Base-by-base conservation (phyloP, 1,140 invertebrate species). In the Planococcus citri region DNA sequence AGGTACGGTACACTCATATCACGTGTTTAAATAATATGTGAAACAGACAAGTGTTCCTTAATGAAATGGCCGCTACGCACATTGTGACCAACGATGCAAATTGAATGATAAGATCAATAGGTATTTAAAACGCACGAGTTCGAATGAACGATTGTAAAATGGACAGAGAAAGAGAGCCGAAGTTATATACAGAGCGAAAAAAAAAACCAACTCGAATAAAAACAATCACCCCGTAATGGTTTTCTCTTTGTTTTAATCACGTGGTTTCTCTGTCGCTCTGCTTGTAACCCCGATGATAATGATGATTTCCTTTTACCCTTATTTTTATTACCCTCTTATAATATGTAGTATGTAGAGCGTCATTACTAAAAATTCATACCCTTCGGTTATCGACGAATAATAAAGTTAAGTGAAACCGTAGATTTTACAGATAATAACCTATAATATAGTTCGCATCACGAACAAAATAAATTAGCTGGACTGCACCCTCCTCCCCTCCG, bases 391-490 rank as follows among this genome's bases (percentile, higher is more conserved):
- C 41, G 41, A 20, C 41, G 41, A 9, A 51, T 51, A 51, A 51
- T 51, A 51, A 51, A 51, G 41, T 51, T 51, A 51, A 51, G 41
- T 51, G 41, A 51, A 51, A 51, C 41, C 41, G 41, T 51, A 51
- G 41, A 51, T 51, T 51, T 51, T 51, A 14, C 41, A 3, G 41
- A 51, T 51, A 51, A 51, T 51, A 51, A 51, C 41, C 41, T 20
- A 2, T 6, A 51, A 51, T 51, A 20, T 51, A 51, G 41, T 51
- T 51, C 12, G 41, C 41, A 51, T 51, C 41, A 51, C 41, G 41
- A 51, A 51, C 41, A 51, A 51, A 51, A 51, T 51, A 51, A 51
- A 51, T 51, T 51, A 51, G 41, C 41, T 51, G 41, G 17, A 33
- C 12, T 3, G 29, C 29, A 12, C n/a, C n/a, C n/a, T n/a, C n/a